phyloP scores from a whole-genome alignment of 2,888 invertebrate species.

The Lasioglossum calceatum region DNA sequence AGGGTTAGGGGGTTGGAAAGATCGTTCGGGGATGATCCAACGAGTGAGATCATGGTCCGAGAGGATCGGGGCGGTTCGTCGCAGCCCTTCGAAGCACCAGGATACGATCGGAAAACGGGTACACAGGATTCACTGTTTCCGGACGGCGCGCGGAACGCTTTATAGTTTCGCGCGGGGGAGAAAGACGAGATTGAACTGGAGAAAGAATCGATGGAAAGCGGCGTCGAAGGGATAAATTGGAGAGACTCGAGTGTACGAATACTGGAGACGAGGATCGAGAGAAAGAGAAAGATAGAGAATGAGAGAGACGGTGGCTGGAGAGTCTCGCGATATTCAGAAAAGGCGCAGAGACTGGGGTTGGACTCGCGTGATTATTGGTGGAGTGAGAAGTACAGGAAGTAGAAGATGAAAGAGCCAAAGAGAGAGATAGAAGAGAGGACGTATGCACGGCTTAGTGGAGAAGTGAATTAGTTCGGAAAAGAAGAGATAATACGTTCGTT shows the following conservation, averaged over 20 bases:
- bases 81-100: slow-evolving; percentile 46
- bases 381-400: neutral
- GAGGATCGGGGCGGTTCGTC: slow-evolving; percentile 27
- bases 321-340: neutral
- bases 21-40: neutral
- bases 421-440: slow-evolving; percentile 79
- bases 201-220: slow-evolving; percentile 13
- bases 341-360: slow-evolving; percentile 12
- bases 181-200: slow-evolving; percentile 15
- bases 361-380: neutral
- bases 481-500: slow-evolving; percentile 53
- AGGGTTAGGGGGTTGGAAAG: neutral
- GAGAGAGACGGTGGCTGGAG: slow-evolving; percentile 22
- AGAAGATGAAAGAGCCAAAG: neutral
- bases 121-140: slow-evolving; percentile 10
- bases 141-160: slow-evolving; percentile 9
- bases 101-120: slow-evolving; percentile 41
- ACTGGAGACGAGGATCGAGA: neutral
- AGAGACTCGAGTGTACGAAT: slow-evolving; percentile 7
- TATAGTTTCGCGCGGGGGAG: neutral
- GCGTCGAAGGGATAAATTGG: slow-evolving; percentile 3
- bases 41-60: slow-evolving; percentile 18
- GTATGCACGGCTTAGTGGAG: slow-evolving; percentile 41
- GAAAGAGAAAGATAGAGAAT: slow-evolving; percentile 4
- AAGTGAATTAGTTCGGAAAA: slow-evolving; percentile 59